Evolutionary conservation across 2,888 invertebrate genomes (phyloP).

Genomic region (Drosophila limbata): DNA sequence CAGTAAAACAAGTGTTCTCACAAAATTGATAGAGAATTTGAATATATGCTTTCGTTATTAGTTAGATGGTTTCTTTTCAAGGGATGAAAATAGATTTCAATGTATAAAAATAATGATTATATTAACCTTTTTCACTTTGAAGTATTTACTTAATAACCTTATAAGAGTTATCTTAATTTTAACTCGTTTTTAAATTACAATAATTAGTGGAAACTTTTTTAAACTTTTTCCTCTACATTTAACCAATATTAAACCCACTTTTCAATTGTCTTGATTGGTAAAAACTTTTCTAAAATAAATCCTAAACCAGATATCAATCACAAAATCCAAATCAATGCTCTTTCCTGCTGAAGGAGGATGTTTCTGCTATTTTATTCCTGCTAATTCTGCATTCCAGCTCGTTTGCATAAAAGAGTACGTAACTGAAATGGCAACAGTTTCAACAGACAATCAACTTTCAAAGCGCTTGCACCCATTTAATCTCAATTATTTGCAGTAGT

Average conservation of each 20-base stretch:
- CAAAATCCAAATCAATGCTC: background rate
- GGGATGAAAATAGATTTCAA: no score
- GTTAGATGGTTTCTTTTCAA: no score
- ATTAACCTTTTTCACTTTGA: no score
- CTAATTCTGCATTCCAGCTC: background rate
- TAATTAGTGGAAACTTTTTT: background rate
- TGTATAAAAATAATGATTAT: no score
- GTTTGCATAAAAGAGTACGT: slow-evolving; percentile 11
- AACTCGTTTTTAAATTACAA: no score
- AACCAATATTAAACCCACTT: background rate
- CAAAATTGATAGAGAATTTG: background rate
- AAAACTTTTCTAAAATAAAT: background rate
- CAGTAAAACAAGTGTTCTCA: background rate
- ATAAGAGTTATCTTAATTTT: background rate
- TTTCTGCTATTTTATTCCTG: background rate
- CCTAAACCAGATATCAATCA: background rate
- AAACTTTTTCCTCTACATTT: no score
- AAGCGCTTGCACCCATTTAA: slow-evolving; percentile 36
- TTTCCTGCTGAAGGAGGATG: background rate
- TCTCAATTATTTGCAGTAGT: slow-evolving; percentile 32
- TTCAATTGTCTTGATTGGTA: background rate
- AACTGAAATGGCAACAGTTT: slow-evolving; percentile 22
- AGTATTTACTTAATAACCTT: no score
- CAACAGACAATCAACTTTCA: slow-evolving; percentile 25
- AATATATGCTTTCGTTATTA: no score